Base-by-base conservation (phyloP, 1,140 invertebrate species). In the Heliothis virescens region DNA sequence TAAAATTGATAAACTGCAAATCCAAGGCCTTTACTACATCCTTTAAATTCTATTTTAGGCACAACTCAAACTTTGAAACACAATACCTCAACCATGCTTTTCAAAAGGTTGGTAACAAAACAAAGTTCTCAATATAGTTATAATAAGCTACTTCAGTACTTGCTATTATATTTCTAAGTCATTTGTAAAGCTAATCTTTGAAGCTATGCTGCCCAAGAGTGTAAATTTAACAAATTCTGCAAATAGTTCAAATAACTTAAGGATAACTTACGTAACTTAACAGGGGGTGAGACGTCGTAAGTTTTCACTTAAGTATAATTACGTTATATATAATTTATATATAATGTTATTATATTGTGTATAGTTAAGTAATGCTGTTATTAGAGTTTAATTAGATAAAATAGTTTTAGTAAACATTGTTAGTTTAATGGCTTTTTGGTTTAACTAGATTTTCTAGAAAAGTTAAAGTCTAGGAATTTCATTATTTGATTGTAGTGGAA, bases 101-200 rank as follows among this genome's bases (percentile, higher is more conserved):
- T 55, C 34, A 59, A 74, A 59, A 60, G 16, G 16, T n/a, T 50
- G n/a, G 3, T 29, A 50, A 59, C 18, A 74, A 59, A 59, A 47
- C 18, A 13, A 60, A 48, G 34, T 62, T 75, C 13, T 47, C 21
- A 50, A 21, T 50, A 48, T 15, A 26, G 7, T 21, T n/a, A n/a
- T 3, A n/a, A 15, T 74, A 9, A 15, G 26, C 18, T n/a, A 48
- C 50, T 16, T 59, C 52, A 52, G 18, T 29, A 62, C 41, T 48
- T 10, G 16, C 16, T 65, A 3, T 60, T 60, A 60, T 75, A 75
- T 75, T 75, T 18, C 41, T n/a, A 9, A 50, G 73, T 21, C 47
- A 13, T 75, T 74, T 75, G 57, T 75, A 57, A 75, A 60, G 41
- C 57, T 74, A 74, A 75, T 60, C 57, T 62, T 62, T 75, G n/a